A percentile compares a stretch with the other conserved stretches of the same genome.
phyloP scores from a whole-genome alignment of 2,797 vertebrate species.

The Lates japonicus region DNA sequence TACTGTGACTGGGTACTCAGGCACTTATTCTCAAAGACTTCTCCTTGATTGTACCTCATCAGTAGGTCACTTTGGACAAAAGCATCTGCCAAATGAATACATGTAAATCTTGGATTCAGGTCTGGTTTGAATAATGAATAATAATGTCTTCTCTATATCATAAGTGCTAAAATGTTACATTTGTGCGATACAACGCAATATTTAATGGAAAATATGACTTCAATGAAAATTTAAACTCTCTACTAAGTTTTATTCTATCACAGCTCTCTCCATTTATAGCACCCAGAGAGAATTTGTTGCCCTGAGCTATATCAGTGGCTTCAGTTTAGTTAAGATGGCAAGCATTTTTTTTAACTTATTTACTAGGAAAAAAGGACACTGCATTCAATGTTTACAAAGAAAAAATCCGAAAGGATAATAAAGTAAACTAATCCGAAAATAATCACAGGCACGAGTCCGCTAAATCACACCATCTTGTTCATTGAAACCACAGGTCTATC shows the following conservation, averaged over 20 bases:
- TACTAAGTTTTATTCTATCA: neutral
- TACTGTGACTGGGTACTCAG: neutral
- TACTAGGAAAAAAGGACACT: too few species aligned
- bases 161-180: neutral
- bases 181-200: neutral
- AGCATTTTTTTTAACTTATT: neutral
- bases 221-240: too few species aligned
- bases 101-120: neutral
- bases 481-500: neutral
- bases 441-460: neutral
- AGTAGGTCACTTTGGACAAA: neutral
- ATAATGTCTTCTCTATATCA: neutral
- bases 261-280: neutral
- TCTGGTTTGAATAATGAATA: too few species aligned
- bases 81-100: neutral
- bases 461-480: neutral
- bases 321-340: neutral
- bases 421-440: neutral
- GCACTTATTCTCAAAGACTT: neutral
- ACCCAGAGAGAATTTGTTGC: neutral
- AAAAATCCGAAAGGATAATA: neutral
- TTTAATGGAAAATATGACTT: neutral
- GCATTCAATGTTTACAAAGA: neutral
- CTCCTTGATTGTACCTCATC: neutral
- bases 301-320: neutral